phyloP scores from a whole-genome alignment of 2,888 invertebrate species.

The Hirtodrosophila confusa region DNA sequence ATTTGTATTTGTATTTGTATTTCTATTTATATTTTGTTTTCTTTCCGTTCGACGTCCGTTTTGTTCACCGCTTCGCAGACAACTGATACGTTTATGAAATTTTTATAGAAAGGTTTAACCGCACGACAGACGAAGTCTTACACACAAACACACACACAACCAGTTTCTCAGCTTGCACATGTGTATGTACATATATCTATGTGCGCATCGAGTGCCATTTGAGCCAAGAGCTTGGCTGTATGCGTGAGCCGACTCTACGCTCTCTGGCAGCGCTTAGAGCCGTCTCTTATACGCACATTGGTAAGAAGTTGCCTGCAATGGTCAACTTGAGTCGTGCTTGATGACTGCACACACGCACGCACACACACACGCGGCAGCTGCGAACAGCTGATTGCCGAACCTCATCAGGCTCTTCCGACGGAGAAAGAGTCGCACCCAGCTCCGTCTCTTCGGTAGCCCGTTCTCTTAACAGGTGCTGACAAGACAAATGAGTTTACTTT shows the following conservation, averaged over 20 bases:
- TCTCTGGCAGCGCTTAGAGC: conserved; percentile 30
- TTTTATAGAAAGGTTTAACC: conserved; percentile 79
- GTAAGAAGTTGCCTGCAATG: conserved; percentile 30
- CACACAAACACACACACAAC: conserved; percentile 30
- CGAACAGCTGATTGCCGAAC: conserved; percentile 12
- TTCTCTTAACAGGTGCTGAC: conserved; percentile 44
- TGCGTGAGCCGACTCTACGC: conserved; percentile 32
- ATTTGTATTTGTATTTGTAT: conserved; percentile 13
- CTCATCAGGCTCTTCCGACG: not conserved
- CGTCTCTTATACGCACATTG: conserved; percentile 49
- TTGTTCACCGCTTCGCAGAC: conserved; percentile 81
- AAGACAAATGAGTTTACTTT: conserved; percentile 54
- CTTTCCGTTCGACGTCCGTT: conserved; percentile 78
- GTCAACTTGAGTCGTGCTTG: conserved; percentile 2
- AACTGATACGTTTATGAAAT: conserved; percentile 81
- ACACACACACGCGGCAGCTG: too few species aligned
- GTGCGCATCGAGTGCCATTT: conserved; percentile 46
- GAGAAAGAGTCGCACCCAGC: not conserved
- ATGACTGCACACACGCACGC: too few species aligned
- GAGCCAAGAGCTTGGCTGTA: conserved; percentile 61
- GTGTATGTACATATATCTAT: conserved; percentile 49
- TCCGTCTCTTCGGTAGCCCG: not conserved
- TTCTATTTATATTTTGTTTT: not conserved
- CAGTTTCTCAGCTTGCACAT: not conserved
- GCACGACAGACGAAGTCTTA: conserved; percentile 54